These are phyloP conservation scores for Enteromius unitaeniatus DNA, from an alignment of 2,797 vertebrate species.

Conservation along the genomic window DNA sequence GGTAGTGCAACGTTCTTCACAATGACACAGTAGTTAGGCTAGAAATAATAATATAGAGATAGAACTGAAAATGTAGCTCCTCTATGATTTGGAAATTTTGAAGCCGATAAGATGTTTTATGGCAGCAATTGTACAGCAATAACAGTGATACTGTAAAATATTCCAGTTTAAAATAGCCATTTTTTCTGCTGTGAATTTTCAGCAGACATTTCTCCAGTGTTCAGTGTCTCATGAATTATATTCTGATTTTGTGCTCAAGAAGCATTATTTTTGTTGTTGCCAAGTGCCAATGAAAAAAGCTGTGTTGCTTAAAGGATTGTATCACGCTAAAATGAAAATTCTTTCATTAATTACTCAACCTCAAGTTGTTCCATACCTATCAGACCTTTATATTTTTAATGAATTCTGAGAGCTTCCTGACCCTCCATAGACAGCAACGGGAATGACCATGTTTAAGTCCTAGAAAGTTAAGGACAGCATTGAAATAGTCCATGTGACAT, in stretches of 20 bases:
- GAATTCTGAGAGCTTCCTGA: not conserved
- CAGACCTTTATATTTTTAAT: not conserved
- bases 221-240: not conserved
- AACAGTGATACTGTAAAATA: not conserved
- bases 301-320: not conserved
- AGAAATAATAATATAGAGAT: not conserved
- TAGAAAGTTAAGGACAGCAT: not conserved
- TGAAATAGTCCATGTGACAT: not conserved
- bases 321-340: not conserved
- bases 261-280: not conserved
- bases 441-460: not conserved
- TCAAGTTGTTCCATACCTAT: not conserved
- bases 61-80: not conserved
- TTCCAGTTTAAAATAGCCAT: not conserved
- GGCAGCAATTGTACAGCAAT: not conserved
- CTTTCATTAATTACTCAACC: not conserved
- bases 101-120: not conserved
- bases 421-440: not conserved
- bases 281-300: not conserved
- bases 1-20: constrained; percentile 40
- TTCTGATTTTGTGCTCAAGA: not conserved
- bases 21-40: not conserved
- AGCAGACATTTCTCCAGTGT: not conserved
- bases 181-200: not conserved
- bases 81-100: not conserved